Percentiles rank a stretch among this genome's conserved stretches.
Conservation (phyloP, 1,140 invertebrate species). For the Phymastichus coffea region DNA sequence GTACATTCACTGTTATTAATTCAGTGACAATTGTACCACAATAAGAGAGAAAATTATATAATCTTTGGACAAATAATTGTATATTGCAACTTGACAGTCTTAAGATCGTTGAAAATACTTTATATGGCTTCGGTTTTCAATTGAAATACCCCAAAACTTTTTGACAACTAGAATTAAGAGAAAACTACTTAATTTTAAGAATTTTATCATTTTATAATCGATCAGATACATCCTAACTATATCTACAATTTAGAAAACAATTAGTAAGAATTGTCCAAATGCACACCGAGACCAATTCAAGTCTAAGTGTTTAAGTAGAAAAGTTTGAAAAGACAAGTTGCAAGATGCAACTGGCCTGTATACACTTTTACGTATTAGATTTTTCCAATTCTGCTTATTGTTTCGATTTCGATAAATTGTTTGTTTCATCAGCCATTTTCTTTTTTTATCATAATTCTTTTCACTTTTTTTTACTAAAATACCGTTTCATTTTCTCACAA, state of each 20-base stretch:
- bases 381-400: slow-evolving; percentile 3
- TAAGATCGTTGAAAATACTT: slow-evolving; percentile 7
- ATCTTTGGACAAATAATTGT: not conserved
- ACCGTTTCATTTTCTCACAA: slow-evolving; percentile 4
- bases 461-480: slow-evolving; percentile 27
- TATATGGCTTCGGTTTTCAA: too few species aligned
- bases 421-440: not conserved
- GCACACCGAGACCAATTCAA: not conserved
- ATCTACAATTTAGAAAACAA: too few species aligned
- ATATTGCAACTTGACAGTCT: slow-evolving; percentile 13
- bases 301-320: not conserved
- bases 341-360: not conserved
- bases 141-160: too few species aligned
- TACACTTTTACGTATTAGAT: slow-evolving; percentile 15
- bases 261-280: too few species aligned
- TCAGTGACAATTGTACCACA: not conserved
- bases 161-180: too few species aligned
- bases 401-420: slow-evolving; percentile 1
- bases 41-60: not conserved
- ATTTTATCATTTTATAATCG: too few species aligned
- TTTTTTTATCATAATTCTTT: slow-evolving; percentile 1
- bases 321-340: not conserved
- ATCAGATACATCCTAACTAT: too few species aligned
- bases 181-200: too few species aligned
- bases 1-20: not conserved